Conservation (phyloP, 2,113 vertebrate genomes). For the Fregata magnificens region DNA sequence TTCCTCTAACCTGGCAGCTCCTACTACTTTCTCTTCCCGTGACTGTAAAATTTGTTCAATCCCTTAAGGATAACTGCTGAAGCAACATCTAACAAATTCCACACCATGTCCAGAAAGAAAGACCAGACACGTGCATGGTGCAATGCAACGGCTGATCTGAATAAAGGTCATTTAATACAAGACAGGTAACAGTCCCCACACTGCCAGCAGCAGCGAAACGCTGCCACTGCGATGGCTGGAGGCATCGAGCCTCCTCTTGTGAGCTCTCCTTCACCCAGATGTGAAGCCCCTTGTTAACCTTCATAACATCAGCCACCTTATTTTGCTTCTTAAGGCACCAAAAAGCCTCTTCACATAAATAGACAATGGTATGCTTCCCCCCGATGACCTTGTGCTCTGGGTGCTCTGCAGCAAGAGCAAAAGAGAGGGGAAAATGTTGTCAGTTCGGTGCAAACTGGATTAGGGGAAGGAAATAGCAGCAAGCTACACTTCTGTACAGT, state of each 20-base stretch:
- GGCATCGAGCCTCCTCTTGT: not conserved
- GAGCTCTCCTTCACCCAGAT: not conserved
- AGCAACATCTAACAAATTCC: not conserved
- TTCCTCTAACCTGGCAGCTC: not conserved
- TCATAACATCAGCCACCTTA: not conserved
- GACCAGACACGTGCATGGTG: not conserved
- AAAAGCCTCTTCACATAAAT: not conserved
- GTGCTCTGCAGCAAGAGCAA: not conserved
- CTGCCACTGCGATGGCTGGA: not conserved
- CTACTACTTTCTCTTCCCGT: not conserved
- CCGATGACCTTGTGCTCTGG: not conserved
- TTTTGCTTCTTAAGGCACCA: not conserved
- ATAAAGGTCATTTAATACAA: not conserved
- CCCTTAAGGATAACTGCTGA: not conserved
- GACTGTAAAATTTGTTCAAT: not conserved
- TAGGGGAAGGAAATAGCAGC: not conserved
- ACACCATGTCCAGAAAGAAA: not conserved
- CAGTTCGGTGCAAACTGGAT: not conserved
- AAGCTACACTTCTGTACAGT: not conserved
- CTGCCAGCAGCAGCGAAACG: fast-evolving
- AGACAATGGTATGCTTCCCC: not conserved
- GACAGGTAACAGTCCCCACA: not conserved
- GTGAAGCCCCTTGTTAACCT: not conserved
- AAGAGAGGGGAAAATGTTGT: not conserved
- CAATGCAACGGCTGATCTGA: not conserved